phyloP scores from a whole-genome alignment of 2,797 vertebrate species.

The Pyrocephalus nanus region DNA sequence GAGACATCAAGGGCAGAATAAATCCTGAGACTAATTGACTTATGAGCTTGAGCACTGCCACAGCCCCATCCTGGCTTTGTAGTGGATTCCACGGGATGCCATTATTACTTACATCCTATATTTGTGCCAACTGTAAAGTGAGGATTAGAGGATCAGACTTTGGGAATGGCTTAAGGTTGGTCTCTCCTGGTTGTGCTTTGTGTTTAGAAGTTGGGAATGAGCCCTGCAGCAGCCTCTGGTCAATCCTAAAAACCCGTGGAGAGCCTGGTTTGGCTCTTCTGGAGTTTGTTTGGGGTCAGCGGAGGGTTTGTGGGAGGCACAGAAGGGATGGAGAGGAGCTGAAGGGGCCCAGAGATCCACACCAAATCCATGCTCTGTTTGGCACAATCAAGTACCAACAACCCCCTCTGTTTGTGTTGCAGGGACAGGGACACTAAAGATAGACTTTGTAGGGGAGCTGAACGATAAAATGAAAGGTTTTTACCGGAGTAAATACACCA shows the following conservation, averaged over 20 bases:
- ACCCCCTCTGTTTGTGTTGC: constrained; percentile 30
- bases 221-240: neutral
- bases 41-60: neutral
- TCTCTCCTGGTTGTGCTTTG: no score
- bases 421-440: constrained; percentile 93
- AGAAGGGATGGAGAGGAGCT: neutral
- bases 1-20: neutral
- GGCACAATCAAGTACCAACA: neutral
- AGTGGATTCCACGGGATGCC: neutral
- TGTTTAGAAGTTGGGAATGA: neutral
- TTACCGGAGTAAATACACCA: constrained; percentile 95
- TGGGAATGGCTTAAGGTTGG: neutral
- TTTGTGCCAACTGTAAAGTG: neutral
- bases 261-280: neutral
- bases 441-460: constrained; percentile 97
- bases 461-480: constrained; percentile 99
- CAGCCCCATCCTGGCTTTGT: neutral
- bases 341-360: neutral
- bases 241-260: fast-evolving
- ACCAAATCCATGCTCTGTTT: neutral
- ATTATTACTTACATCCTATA: neutral
- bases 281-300: neutral
- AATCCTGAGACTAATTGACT: constrained; percentile 14
- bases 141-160: neutral
- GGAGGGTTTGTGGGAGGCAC: neutral